These are phyloP conservation scores for Temnopleurus reevesii DNA, from an alignment of 53 echinoderm and acorn worm genomes.

Conservation along the genomic window DNA sequence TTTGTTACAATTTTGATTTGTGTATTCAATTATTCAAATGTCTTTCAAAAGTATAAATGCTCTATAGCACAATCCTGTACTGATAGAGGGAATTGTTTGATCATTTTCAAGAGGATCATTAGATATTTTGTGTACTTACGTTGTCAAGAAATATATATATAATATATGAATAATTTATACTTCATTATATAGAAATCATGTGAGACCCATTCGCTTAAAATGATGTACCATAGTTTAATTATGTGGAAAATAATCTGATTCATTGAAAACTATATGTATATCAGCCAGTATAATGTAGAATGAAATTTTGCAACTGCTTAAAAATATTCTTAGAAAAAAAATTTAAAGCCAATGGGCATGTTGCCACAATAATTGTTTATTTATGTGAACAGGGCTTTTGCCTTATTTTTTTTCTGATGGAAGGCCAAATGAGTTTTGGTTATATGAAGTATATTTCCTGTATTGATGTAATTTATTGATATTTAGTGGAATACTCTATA, in stretches of 20 bases:
- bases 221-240: neutral
- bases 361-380: neutral
- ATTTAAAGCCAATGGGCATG: neutral
- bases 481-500: too few species aligned
- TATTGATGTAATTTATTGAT: too few species aligned
- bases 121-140: too few species aligned
- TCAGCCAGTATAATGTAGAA: too few species aligned
- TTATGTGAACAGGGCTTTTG: too few species aligned
- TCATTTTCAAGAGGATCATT: neutral
- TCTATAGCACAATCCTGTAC: neutral
- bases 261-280: neutral
- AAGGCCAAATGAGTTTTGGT: too few species aligned
- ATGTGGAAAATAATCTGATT: neutral
- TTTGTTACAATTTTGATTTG: too few species aligned
- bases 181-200: neutral
- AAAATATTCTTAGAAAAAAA: too few species aligned
- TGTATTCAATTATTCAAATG: conserved; percentile 8
- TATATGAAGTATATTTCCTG: too few species aligned
- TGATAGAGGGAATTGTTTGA: neutral
- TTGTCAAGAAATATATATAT: neutral
- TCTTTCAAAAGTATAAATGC: neutral
- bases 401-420: too few species aligned
- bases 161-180: neutral
- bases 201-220: too few species aligned
- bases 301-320: too few species aligned